Evolutionary conservation across 2,113 vertebrate species (phyloP), one percentile per base, ranked within the genome.

Genomic region (Lynx canadensis): DNA sequence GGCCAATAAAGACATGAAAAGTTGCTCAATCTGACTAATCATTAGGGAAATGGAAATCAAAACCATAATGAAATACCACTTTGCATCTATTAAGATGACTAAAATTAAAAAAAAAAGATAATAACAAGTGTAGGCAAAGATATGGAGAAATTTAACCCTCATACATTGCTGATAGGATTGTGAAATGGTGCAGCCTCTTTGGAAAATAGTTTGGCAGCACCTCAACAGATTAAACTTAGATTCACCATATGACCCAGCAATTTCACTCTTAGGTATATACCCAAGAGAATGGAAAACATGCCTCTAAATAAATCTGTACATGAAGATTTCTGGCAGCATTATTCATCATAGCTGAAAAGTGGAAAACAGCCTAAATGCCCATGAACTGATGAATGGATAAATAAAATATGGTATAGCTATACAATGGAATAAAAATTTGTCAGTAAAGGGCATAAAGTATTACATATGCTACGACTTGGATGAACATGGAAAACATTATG

Each of bases 201-300:
- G 74, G 71, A 90, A 86, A 93, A 50, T 6, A n/a, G 29, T 25
- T 78, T 55, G 50, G 45, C 13, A 38, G 29, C 80, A 94, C 31
- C 27, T 91, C 76, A 84, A 82, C 91, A 94, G 78, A 27, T 83
- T 97, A 90, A 96, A 87, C 74, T 92, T 78, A 65, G 79, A 76
- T 19, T 81, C 84, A 83, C n/a, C 48, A 76, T 89, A 80, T 36
- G 13, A 78, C 7, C 57, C 50, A 85, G 14, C 5, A 73, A 68
- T 87, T 83, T 36, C 12, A 91, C 36, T 95, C 33, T 66, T 66
- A 82, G 36, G 36, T 81, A 73, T 85, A 27, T 10, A 89, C 65
- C 16, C n/a, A 87, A 69, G 18, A 83, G 21, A 89, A 92, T 0
- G 69, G 63, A 92, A 96, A 96, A 73, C 29, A 71, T 10, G 19